Base-by-base conservation (phyloP, 2,797 vertebrate genomes). In the Xenops minutus region DNA sequence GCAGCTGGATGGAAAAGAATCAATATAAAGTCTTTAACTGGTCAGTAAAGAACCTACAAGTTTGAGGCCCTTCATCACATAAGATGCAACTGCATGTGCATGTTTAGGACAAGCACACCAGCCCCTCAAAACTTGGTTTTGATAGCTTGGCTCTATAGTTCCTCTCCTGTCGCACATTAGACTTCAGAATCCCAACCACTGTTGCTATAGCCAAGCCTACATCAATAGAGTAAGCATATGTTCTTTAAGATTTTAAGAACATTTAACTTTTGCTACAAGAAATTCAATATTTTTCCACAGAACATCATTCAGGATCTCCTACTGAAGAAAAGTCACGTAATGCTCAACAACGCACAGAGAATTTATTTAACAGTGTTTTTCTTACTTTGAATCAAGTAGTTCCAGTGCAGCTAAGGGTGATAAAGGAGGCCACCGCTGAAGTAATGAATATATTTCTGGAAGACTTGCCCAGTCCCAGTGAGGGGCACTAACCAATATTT, bases 401-500 rank as follows among this genome's bases (percentile, higher is more conserved):
- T 99, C 99, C 96, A 99, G 96, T 14, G 99, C 99, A 52, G 98
- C 98, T 95, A 99, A 97, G 8, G 99, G 98, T 55, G 98, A 96
- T 84, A 99, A 97, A 24, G 98, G 84, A 56, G 98, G 98, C 99
- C 99, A 99, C 72, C 98, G 98, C 71, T 98, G 98, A 95, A 99
- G 98, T 67, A 99, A 97, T 0, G 98, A 98, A 96, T 99, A 99
- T 97, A 99, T 99, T 97, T 99, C 99, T 75, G 98, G 98, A 96
- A 99, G 98, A 96, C 98, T 99, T 96, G 97, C 98, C 98, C 99
- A 99, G 96, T 99, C 99, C 99, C 99, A 99, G 96, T 98, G 99
- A 96, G 99, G 99, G 14, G 98, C 98, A 91, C 99, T 99, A 93
- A 98, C 98, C 96, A 99, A 86, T 84, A 99, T 97, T 97, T 99